These are phyloP conservation scores for Chaitophorus viminalis DNA, from an alignment of 2,888 invertebrate species.

Conservation along the genomic window DNA sequence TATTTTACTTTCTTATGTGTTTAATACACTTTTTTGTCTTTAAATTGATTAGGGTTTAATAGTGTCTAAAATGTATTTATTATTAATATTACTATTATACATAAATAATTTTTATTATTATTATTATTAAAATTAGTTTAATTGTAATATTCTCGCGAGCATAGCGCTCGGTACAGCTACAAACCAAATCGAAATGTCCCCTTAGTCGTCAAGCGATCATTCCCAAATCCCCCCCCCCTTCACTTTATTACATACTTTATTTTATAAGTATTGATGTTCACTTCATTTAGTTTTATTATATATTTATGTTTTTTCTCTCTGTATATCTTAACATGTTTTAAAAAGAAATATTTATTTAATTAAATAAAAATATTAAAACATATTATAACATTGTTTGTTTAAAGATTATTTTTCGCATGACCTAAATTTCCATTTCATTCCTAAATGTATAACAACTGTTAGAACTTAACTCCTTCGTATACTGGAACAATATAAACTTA, in stretches of 20 bases:
- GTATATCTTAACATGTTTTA: conserved; percentile 11
- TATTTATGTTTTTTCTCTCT: conserved; percentile 15
- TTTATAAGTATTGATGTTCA: conserved; percentile 39
- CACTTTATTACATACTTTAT: conserved; percentile 21
- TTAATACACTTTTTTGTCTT: not conserved
- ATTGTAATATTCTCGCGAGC: conserved; percentile 46
- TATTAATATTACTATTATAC: conserved; percentile 2
- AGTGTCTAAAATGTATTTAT: not conserved
- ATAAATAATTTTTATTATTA: conserved; percentile 22
- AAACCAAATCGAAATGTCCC: conserved; percentile 57
- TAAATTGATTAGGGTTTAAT: not conserved
- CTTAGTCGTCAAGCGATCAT: not conserved
- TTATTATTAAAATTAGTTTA: conserved; percentile 43
- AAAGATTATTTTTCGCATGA: not conserved
- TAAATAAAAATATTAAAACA: conserved; percentile 32
- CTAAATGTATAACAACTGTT: not conserved
- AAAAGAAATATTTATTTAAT: conserved; percentile 40
- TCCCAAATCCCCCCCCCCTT: not conserved
- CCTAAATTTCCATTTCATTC: not conserved
- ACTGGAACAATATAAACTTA: not conserved
- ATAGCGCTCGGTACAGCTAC: conserved; percentile 52
- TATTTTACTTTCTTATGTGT: not conserved
- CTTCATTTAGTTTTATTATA: conserved; percentile 40
- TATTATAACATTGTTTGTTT: not conserved
- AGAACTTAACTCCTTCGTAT: not conserved